These are phyloP conservation scores for Gymnosoma rotundatum DNA, from an alignment of 2,888 invertebrate genomes.

Conservation along the genomic window DNA sequence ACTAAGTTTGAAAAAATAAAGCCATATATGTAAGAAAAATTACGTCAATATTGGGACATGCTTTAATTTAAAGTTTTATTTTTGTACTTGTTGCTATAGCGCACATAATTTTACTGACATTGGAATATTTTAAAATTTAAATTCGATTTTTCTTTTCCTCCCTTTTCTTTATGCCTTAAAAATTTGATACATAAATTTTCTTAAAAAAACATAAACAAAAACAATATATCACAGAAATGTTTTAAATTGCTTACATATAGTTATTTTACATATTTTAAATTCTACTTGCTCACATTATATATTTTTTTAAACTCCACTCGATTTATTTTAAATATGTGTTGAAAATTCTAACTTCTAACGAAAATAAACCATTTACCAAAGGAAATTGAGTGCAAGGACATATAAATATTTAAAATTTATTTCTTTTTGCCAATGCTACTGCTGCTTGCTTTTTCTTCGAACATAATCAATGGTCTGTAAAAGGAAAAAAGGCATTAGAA, in stretches of 20 bases:
- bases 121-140: too few relatives aligned
- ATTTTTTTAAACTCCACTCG: background rate
- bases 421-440: slow-evolving; percentile 4
- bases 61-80: too few relatives aligned
- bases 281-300: background rate
- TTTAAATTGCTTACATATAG: background rate
- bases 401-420: slow-evolving; percentile 56
- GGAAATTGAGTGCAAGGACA: slow-evolving; percentile 57
- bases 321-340: slow-evolving; percentile 19
- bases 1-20: too few relatives aligned
- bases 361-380: slow-evolving; percentile 35
- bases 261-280: slow-evolving; percentile 26
- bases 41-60: too few relatives aligned
- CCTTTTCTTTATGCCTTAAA: too few relatives aligned
- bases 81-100: too few relatives aligned
- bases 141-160: too few relatives aligned
- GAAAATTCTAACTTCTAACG: background rate
- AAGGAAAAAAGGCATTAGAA: slow-evolving; percentile 8
- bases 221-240: too few relatives aligned
- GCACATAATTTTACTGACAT: too few relatives aligned
- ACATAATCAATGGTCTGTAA: slow-evolving; percentile 49
- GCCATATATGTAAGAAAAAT: too few relatives aligned
- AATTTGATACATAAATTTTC: too few relatives aligned
- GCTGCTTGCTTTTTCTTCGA: background rate
- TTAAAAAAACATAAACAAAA: too few relatives aligned